Base-by-base conservation (phyloP, 2,113 vertebrate species). In the Mastomys natalensis region DNA sequence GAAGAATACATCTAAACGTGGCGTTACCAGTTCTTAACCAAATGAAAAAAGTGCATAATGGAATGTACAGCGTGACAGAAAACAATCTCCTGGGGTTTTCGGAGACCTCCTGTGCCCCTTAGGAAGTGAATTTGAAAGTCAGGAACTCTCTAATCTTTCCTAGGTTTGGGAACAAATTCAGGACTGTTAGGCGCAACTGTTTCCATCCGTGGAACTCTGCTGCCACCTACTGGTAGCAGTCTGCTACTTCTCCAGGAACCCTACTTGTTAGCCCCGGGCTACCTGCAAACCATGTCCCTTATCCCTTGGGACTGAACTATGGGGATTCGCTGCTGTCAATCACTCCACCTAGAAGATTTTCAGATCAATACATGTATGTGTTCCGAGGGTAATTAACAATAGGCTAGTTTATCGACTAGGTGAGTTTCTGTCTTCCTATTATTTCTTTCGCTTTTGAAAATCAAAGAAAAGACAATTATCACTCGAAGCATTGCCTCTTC, bases 191-290 rank as follows among this genome's bases (percentile, higher is more conserved):
- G 37, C 4, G 43, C 66, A 19, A 88, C 93, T 4, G 0, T 0
- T 43, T 97, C 92, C 93, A 98, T 98, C 94, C 76, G 62, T 40
- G 98, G 95, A 92, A 95, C 98, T 98, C 98, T 98, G 98, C 98
- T 98, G 98, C 99, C 99, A 99, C 98, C 99, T 99, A 98, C 98
- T 98, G 99, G 97, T 98, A 94, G 96, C 97, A 98, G 80, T 93
- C 97, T 97, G 98, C 94, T 98, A 98, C 82, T 99, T 98, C 99
- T 77, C 97, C 76, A 5, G 91, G 70, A 94, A 62, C 13, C 90
- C 95, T 55, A n/a, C 51, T 29, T 19, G n/a, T 74, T 84, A 34
- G 22, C 82, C 95, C 96, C 89, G 93, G 80, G 78, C 66, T 45
- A 92, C 91, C 82, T 4, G 87, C 68, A 80, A 97, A 95, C 97